Base-by-base conservation (phyloP, 1,140 invertebrate genomes). In the Octopus sinensis region DNA sequence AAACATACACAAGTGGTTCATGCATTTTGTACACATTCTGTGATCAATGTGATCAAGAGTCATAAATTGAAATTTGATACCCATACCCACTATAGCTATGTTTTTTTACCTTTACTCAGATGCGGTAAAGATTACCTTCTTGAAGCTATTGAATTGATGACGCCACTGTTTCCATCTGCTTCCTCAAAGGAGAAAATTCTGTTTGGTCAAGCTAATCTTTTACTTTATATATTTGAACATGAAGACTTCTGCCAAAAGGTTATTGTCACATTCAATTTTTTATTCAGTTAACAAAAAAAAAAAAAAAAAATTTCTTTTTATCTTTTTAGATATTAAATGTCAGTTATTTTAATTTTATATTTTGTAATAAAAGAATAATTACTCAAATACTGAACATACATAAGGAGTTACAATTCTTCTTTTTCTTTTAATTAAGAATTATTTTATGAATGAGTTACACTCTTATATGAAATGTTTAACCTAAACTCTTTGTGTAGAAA, bases 221-320 rank as follows among this genome's bases (percentile, higher is more conserved):
- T 82, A 82, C 79, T 62, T 12, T 84, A 79, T 54, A 80, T 83
- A 62, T 53, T 83, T 6, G 54, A 79, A 12, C 79, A 82, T 30
- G 81, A 84, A 68, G 53, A 79, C 7, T 77, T 81, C 30, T 81
- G 78, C 79, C 51, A 79, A 79, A 76, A 83, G 82, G 82, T 84
- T 43, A 79, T 80, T 53, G 30, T 43, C 30, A 3, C 30, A 43
- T 43, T 43, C 30, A 43, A 43, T 43, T 43, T 43, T 43, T 43
- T 43, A 43, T 43, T 43, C 30, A 43, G 30, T 43, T 43, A 43
- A 43, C 30, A 43, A 43, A 43, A 43, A 43, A 43, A 43, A 43
- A 43, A n/a, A n/a, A n/a, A n/a, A n/a, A 43, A 43, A 43, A 43
- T 23, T 43, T 43, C 3, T 43, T 43, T 43, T 43, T 2, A 43